Evolutionary conservation across 2,113 vertebrate species (phyloP).

Genomic region (Myiagra hebetior): DNA sequence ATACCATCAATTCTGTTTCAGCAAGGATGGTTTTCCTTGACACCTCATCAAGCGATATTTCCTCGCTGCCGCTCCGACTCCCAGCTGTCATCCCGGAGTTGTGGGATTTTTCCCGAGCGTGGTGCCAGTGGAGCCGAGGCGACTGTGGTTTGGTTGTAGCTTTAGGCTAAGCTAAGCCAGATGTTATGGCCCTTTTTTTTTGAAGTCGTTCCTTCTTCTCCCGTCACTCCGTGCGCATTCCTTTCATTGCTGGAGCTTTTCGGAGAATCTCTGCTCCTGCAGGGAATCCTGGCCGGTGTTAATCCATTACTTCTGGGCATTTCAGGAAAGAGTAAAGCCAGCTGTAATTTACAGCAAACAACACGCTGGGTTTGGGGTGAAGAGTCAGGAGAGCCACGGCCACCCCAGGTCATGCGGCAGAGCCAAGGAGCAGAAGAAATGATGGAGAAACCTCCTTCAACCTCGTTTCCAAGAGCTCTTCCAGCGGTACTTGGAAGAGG

Average conservation of each 20-base stretch:
- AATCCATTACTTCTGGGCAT: not conserved
- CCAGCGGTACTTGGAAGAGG: not conserved
- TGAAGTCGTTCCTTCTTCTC: not conserved
- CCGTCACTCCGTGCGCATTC: not conserved
- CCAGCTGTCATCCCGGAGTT: not conserved
- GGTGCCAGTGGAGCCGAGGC: conserved; percentile 12
- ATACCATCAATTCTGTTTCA: accelerated
- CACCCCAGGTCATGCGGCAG: not conserved
- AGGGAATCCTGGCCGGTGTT: conserved; percentile 8
- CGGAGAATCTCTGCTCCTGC: not conserved
- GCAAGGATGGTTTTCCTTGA: not conserved
- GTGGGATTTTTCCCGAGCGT: not conserved
- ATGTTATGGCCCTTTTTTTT: not conserved
- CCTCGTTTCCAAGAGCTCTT: not conserved
- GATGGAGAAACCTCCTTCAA: not conserved
- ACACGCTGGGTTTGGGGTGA: not conserved
- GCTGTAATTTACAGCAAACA: not conserved
- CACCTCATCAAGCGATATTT: conserved; percentile 16
- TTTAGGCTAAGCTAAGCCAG: conserved; percentile 61
- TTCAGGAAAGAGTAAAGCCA: not conserved
- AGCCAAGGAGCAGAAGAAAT: not conserved
- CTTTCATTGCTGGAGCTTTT: conserved; percentile 30
- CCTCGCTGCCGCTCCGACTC: not conserved
- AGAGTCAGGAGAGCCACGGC: not conserved
- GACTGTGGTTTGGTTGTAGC: conserved; percentile 62